Evolutionary conservation across 2,888 invertebrate genomes (phyloP).

Genomic region (Loripinus fragilis): DNA sequence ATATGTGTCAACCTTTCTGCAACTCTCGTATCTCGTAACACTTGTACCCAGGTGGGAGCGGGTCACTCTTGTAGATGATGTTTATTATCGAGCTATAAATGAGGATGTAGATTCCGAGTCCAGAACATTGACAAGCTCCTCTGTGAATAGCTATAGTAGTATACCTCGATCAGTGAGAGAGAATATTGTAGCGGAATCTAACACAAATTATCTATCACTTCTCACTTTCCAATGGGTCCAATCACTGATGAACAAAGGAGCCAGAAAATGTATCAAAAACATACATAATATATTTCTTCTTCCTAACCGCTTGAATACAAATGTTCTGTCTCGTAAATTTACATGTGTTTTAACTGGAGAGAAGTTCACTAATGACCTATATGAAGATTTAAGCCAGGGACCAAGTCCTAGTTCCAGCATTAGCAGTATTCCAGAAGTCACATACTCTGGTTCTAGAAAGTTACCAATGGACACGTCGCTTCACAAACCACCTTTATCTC

Average conservation of each 20-base stretch:
- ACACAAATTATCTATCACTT: constrained; percentile 88
- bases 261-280: constrained; percentile 85
- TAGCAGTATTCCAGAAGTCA: constrained; percentile 53
- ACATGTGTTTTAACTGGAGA: constrained; percentile 52
- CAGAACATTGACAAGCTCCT: constrained; percentile 60
- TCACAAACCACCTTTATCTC: background rate
- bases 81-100: constrained; percentile 56
- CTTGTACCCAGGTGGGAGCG: constrained; percentile 86
- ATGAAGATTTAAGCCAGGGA: constrained; percentile 1
- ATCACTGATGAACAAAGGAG: constrained; percentile 87
- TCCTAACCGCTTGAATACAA: constrained; percentile 76
- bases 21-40: constrained; percentile 89
- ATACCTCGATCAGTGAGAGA: constrained; percentile 30
- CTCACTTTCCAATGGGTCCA: constrained; percentile 95
- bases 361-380: constrained; percentile 16
- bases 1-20: constrained; percentile 83
- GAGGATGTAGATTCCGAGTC: constrained; percentile 65
- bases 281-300: constrained; percentile 81
- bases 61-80: constrained; percentile 55
- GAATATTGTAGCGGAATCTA: constrained; percentile 87
- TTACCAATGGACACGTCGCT: background rate
- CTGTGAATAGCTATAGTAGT: constrained; percentile 53
- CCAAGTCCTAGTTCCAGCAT: constrained; percentile 38
- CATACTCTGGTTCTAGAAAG: constrained; percentile 15
- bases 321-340: constrained; percentile 71